phyloP scores from a whole-genome alignment of 2,113 vertebrate genomes.

The Anarhynchus alexandrinus region DNA sequence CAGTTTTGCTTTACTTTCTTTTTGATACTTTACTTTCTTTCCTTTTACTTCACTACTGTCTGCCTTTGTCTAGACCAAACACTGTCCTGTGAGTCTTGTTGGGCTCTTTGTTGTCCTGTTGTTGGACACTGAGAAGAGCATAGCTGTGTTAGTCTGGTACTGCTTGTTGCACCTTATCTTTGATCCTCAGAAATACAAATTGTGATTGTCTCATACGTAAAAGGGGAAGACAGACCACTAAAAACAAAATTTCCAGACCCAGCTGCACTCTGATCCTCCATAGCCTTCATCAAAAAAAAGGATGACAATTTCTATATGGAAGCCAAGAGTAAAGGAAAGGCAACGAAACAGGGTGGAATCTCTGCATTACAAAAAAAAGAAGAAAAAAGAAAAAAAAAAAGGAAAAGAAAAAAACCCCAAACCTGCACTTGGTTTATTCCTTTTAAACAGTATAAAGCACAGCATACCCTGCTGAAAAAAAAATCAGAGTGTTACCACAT shows the following conservation, averaged over 20 bases:
- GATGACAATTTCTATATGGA: neutral
- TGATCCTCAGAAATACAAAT: neutral
- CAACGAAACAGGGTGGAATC: neutral
- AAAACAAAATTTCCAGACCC: neutral
- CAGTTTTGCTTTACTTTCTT: neutral
- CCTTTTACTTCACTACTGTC: neutral
- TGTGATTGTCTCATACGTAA: neutral
- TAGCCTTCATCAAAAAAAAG: neutral
- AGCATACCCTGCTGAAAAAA: neutral
- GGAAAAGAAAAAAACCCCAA: neutral
- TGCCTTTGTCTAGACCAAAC: neutral
- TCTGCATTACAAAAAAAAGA: neutral
- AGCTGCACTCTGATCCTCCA: neutral
- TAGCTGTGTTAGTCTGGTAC: neutral
- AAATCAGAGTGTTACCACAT: neutral
- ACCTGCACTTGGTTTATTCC: neutral
- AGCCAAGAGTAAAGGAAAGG: neutral
- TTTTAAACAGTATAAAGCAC: neutral
- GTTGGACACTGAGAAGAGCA: neutral
- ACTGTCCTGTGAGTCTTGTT: neutral
- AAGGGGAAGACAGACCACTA: neutral
- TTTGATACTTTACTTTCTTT: neutral
- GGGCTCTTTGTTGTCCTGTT: neutral
- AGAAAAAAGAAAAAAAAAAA: neutral
- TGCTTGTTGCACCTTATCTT: neutral